Evolutionary conservation across 2,888 invertebrate genomes (phyloP), one percentile per base, ranked within the genome.

Genomic region (Galeopsomyia nigrocyanea): DNA sequence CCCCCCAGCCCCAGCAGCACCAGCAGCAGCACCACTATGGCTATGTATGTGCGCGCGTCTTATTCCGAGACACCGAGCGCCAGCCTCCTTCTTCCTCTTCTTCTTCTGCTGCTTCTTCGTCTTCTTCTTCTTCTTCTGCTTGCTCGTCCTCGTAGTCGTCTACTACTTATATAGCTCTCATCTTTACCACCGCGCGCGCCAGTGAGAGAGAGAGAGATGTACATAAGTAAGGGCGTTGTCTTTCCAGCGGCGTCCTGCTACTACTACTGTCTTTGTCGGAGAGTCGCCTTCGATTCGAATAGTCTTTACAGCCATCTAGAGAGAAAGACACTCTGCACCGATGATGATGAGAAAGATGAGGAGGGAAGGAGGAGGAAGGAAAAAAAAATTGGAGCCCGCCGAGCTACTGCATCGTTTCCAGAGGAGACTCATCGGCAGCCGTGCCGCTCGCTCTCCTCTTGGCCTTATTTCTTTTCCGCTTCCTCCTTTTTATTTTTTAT

Each of bases 181-280:
- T 81, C 81, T 81, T 80, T 81, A 82, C 81, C 80, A 79, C 83
- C 80, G 55, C 66, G 58, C 26, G 26, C 26, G 26, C 26, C 2
- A 2, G 26, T 5, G 26, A 5, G 26, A 26, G 26, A 3, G 26
- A 26, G 26, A 63, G 39, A 39, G 39, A 63, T 68, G 61, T 71
- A 71, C 81, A 80, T 81, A 80, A 81, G 80, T 80, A 83, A 85
- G 86, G 85, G 86, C 86, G 86, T 86, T 86, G 86, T 86, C 86
- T 86, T 86, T 82, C 80, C 78, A 78, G 76, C 78, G 78, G 68
- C 70, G 72, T 74, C 77, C 39, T 39, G 39, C 10, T 39, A 39
- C 39, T 39, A 13, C 7, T 39, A 10, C 73, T 53, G 51, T 61
- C 49, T 21, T 39, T 53, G 50, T 22, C 49, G 17, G 21, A 17